These are phyloP conservation scores for Microtus oregoni DNA, from an alignment of 2,113 vertebrate genomes.

Conservation along the genomic window DNA sequence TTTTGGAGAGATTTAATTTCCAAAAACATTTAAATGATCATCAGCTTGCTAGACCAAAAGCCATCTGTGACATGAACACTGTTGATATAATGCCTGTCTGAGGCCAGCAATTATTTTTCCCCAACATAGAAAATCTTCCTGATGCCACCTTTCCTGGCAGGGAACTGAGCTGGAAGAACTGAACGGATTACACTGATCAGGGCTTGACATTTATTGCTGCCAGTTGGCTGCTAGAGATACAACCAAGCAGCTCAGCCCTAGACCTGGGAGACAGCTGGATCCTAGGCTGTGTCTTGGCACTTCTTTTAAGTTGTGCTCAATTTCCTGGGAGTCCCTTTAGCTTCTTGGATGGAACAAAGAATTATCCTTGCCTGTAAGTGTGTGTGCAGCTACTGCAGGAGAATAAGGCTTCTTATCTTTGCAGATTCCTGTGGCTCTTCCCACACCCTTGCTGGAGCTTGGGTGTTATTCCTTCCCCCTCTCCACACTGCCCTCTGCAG, in stretches of 20 bases:
- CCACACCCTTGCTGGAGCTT: not conserved
- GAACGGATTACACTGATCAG: constrained; percentile 68
- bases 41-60: not conserved
- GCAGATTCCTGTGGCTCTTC: not conserved
- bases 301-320: not conserved
- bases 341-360: not conserved
- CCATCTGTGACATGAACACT: not conserved
- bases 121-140: constrained; percentile 44
- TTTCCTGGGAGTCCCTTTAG: constrained; percentile 27
- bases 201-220: constrained; percentile 73
- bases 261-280: constrained; percentile 54
- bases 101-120: constrained; percentile 41
- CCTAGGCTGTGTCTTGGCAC: constrained; percentile 20
- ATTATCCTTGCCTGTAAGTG: not conserved
- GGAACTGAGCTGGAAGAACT: constrained; percentile 56
- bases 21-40: constrained; percentile 21
- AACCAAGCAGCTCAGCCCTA: constrained; percentile 16
- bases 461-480: not conserved
- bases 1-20: constrained; percentile 54
- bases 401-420: not conserved
- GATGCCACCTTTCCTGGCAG: constrained; percentile 53
- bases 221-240: constrained; percentile 53
- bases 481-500: not conserved
- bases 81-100: constrained; percentile 8
- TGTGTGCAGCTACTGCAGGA: not conserved